Base-by-base conservation (phyloP, 2,113 vertebrate species). In the Notothenia coriiceps region DNA sequence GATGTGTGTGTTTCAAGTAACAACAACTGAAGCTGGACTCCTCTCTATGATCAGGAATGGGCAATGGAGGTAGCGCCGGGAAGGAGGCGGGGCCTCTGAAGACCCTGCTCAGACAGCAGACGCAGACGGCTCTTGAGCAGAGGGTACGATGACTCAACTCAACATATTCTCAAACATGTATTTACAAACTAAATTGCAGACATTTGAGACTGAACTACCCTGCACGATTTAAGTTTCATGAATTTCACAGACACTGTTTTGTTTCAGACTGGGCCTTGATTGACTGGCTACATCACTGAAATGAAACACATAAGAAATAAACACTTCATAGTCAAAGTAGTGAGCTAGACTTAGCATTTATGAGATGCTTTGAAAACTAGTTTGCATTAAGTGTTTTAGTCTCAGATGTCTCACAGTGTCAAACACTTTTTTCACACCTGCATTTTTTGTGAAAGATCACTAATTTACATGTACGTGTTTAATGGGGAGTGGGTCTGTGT, bases 31-130 rank as follows among this genome's bases (percentile, higher is more conserved):
- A 86, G 66, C 74, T 22, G 25, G 25, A 40, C 51, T 88, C 69
- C 88, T 65, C 40, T 82, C 92, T 86, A 84, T 92, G 92, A 91
- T 83, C 94, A 99, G 98, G 98, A 92, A 99, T 99, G 97, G 98
- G 98, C 91, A 99, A 98, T 87, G 98, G 98, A 85, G 98, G 98
- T 82, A 99, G 98, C 77, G 97, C 94, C 61, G 98, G 98, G 84
- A 98, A 98, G 94, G 98, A 99, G 90, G 97, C 96, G 35, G 98
- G 96, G 65, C 96, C 97, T 29, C 94, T 99, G 92, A 99, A 99
- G 96, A 96, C 96, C 61, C 96, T 99, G 12, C 92, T 99, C 82
- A 96, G 98, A 83, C 98, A 99, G 64, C 98, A 99, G 94, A 99
- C 98, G 0, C 98, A 99, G 84, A 96, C 97, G 13, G 97, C 98